phyloP scores from a whole-genome alignment of 2,797 vertebrate species.

The Semotilus atromaculatus region DNA sequence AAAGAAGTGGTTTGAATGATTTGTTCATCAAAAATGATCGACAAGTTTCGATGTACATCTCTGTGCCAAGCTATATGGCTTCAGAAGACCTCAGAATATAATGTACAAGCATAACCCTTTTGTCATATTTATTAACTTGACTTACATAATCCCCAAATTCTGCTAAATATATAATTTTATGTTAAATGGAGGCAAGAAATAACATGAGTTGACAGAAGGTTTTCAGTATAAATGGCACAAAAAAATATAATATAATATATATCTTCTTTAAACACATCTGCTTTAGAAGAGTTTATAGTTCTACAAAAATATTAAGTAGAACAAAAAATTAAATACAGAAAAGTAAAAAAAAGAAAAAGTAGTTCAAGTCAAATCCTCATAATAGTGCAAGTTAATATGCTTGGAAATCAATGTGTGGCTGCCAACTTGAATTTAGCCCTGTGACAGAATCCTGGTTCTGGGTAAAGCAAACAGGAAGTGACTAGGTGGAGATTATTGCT shows the following conservation, averaged over 20 bases:
- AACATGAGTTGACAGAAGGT: not conserved
- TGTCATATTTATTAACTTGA: not conserved
- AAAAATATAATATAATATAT: too few species aligned
- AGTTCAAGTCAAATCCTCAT: not conserved
- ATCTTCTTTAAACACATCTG: conserved; percentile 10
- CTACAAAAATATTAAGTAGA: not conserved
- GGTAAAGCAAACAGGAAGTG: conserved; percentile 71
- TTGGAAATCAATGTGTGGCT: conserved; percentile 40
- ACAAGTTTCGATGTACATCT: not conserved
- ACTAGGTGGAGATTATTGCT: conserved; percentile 73
- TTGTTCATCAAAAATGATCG: not conserved
- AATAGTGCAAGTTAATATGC: conserved; percentile 8
- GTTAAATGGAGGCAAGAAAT: not conserved
- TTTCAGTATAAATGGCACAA: not conserved
- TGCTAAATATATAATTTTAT: not conserved
- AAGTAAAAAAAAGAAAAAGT: not conserved
- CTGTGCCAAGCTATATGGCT: not conserved
- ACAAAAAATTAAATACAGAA: not conserved
- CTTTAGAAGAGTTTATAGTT: not conserved
- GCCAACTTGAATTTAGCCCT: conserved; percentile 11
- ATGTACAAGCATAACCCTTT: not conserved
- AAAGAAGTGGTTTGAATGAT: not conserved
- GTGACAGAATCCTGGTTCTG: conserved; percentile 54
- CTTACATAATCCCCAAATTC: not conserved
- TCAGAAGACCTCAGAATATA: not conserved